Percentiles rank a stretch among this genome's conserved stretches.
Conservation (phyloP, 2,113 vertebrate species). For the Pseudolaguvia tuberculata region DNA sequence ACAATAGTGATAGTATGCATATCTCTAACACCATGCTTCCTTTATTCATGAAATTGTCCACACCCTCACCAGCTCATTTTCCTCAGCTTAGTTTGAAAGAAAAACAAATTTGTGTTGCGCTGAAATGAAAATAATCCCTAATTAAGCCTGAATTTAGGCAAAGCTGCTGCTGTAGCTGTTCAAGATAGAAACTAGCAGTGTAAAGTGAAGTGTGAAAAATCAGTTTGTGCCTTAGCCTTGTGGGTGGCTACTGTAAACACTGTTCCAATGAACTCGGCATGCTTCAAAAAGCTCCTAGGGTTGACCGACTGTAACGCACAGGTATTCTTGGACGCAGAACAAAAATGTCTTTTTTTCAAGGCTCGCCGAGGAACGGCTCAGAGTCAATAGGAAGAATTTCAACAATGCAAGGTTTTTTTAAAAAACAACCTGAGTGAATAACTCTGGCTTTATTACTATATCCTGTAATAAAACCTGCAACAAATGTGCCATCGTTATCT, state of each 20-base stretch:
- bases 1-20: slow-evolving; percentile 9
- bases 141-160: slow-evolving; percentile 32
- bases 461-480: background rate
- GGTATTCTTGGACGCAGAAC: slow-evolving; percentile 49
- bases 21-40: slow-evolving; percentile 22
- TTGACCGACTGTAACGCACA: slow-evolving; percentile 41
- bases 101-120: slow-evolving; percentile 19
- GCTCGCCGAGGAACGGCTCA: slow-evolving; percentile 34
- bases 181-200: slow-evolving; percentile 29
- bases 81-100: slow-evolving; percentile 13
- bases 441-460: slow-evolving; percentile 5
- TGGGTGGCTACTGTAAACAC: slow-evolving; percentile 48
- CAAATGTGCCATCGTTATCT: slow-evolving; percentile 28
- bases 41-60: slow-evolving; percentile 11
- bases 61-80: background rate
- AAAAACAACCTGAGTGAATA: background rate
- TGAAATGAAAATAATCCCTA: slow-evolving; percentile 33
- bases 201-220: slow-evolving; percentile 39
- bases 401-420: background rate
- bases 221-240: slow-evolving; percentile 38
- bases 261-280: slow-evolving; percentile 38
- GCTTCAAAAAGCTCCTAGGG: slow-evolving; percentile 45
- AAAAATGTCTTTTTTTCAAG: slow-evolving; percentile 39
- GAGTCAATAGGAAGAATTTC: slow-evolving; percentile 28
- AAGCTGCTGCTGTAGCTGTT: slow-evolving; percentile 13